A percentile compares a stretch with the other conserved stretches of the same genome.
Conservation (phyloP, 2,888 invertebrate genomes). For the Geophilus truncorum region DNA sequence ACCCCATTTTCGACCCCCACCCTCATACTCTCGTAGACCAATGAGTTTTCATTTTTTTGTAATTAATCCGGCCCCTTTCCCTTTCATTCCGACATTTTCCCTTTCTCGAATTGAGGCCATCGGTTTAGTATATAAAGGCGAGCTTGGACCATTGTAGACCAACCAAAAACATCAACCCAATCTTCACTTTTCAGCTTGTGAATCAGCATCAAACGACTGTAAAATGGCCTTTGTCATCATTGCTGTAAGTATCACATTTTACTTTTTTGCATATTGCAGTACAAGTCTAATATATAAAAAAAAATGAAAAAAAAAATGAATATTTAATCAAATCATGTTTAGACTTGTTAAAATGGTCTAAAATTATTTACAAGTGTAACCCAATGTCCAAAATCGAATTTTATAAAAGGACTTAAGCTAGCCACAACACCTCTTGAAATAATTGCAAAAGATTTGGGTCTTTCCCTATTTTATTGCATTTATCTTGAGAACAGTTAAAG, state of each 20-base stretch:
- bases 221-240: not conserved
- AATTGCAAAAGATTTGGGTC: no score
- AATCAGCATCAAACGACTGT: not conserved
- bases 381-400: no score
- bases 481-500: no score
- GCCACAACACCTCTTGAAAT: no score
- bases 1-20: slow-evolving; percentile 2
- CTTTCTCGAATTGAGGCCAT: not conserved
- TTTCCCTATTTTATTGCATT: no score
- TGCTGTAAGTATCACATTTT: not conserved
- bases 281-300: no score
- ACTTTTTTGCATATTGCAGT: no score
- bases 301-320: no score
- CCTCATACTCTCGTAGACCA: not conserved
- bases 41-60: not conserved
- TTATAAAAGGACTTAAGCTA: no score
- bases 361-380: no score
- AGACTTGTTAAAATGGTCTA: no score
- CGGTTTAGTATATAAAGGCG: not conserved
- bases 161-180: not conserved
- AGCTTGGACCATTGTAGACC: not conserved
- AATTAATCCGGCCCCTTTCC: not conserved
- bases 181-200: not conserved
- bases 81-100: not conserved
- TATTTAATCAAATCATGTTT: no score